Percentiles rank a stretch among this genome's conserved stretches.
phyloP scores from a whole-genome alignment of 2,888 invertebrate genomes.

The Heterodera filipjevi region DNA sequence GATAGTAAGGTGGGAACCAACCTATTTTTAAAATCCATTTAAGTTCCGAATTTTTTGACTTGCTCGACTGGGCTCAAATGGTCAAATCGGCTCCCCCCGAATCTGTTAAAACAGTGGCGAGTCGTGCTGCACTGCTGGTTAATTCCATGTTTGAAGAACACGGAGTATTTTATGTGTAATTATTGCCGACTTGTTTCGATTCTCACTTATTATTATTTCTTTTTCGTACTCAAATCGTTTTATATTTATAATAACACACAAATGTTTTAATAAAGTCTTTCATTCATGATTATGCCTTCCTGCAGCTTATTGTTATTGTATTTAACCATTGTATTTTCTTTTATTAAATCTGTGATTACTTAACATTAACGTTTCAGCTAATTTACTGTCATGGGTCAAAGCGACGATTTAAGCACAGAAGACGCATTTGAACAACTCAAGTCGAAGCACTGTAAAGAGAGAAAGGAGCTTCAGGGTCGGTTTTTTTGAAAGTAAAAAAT shows the following conservation, averaged over 20 bases:
- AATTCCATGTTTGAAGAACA: constrained; percentile 16
- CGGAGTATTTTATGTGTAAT: constrained; percentile 16
- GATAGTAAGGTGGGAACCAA: too few relatives aligned
- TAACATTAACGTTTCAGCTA: neutral
- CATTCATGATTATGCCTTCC: too few relatives aligned
- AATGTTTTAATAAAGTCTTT: too few relatives aligned
- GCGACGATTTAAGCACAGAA: neutral
- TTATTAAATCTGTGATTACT: neutral
- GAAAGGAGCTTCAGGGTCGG: constrained; percentile 81
- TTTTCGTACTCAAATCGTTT: too few relatives aligned
- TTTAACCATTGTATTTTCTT: neutral
- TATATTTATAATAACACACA: too few relatives aligned
- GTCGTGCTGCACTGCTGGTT: constrained; percentile 15
- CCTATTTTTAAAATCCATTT: neutral
- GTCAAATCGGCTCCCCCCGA: constrained; percentile 14
- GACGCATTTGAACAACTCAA: constrained; percentile 34
- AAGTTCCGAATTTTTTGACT: neutral
- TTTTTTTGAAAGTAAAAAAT: neutral
- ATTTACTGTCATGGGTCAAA: neutral
- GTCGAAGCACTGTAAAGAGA: constrained; percentile 79
- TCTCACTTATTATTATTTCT: neutral
- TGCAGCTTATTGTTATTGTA: too few relatives aligned
- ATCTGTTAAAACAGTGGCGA: neutral
- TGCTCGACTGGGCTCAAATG: constrained; percentile 25
- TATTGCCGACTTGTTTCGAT: neutral